phyloP scores from a whole-genome alignment of 2,797 vertebrate genomes.

The Naso thynnoides region DNA sequence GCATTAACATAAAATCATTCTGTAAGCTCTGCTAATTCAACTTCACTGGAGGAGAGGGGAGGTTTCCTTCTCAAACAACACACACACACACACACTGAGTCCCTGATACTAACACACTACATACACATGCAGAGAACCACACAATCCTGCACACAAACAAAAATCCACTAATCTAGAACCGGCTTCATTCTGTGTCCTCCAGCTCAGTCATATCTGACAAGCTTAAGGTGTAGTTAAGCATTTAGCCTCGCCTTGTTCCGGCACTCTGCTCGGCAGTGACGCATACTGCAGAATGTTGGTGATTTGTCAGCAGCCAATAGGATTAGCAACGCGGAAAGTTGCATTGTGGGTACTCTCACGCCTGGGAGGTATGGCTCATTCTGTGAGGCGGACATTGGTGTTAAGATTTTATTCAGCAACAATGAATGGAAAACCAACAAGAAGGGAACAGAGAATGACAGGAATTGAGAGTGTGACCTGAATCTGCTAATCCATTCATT shows the following conservation, averaged over 20 bases:
- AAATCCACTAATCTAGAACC: conserved; percentile 40
- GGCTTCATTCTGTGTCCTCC: conserved; percentile 50
- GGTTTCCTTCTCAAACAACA: conserved; percentile 45
- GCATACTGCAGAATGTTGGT: conserved; percentile 63
- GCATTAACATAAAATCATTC: conserved; percentile 81
- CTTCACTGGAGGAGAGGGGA: conserved; percentile 48
- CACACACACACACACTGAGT: conserved; percentile 25
- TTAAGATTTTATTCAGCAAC: conserved; percentile 55
- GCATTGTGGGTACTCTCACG: conserved; percentile 74
- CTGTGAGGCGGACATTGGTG: conserved; percentile 27
- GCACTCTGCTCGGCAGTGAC: conserved; percentile 59
- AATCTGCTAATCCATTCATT: conserved; percentile 62
- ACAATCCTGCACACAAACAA: conserved; percentile 9
- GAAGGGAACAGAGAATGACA: conserved; percentile 40
- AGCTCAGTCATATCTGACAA: conserved; percentile 74
- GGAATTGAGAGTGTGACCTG: conserved; percentile 43
- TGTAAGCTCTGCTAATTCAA: conserved; percentile 79
- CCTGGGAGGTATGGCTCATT: conserved; percentile 60
- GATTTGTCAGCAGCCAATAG: conserved; percentile 74
- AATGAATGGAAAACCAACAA: conserved; percentile 45
- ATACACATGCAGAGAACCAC: conserved; percentile 1
- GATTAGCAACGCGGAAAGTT: conserved; percentile 67
- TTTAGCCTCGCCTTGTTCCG: conserved; percentile 63
- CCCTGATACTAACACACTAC: conserved; percentile 24
- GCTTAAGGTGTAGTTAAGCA: conserved; percentile 72